phyloP scores from a whole-genome alignment of 1,140 invertebrate genomes.

The Drosophila ironensis region DNA sequence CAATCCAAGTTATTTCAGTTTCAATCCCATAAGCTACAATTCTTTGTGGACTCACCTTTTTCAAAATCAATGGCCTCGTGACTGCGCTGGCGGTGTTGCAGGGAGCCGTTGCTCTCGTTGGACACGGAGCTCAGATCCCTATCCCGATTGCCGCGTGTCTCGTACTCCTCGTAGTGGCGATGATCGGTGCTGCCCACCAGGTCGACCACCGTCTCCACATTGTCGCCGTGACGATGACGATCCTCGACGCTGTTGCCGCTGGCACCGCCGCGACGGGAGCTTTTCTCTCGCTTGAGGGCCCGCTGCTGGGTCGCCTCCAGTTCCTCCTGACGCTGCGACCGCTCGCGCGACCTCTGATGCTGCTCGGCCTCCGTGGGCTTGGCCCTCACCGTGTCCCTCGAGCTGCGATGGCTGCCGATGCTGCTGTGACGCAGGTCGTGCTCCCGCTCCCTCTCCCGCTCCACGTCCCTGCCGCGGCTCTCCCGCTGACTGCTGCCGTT shows the following conservation, averaged over 20 bases:
- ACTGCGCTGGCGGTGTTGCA: slow-evolving; percentile 77
- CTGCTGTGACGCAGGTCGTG: slow-evolving; percentile 46
- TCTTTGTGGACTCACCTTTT: slow-evolving; percentile 75
- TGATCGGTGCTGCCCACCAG: slow-evolving; percentile 49
- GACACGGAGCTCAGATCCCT: slow-evolving; percentile 81
- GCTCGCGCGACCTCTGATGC: slow-evolving; percentile 52
- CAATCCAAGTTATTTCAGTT: not conserved
- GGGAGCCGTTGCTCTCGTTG: slow-evolving; percentile 82
- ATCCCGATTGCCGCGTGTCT: slow-evolving; percentile 65
- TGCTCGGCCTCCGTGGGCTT: slow-evolving; percentile 52
- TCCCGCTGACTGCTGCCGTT: slow-evolving; percentile 42
- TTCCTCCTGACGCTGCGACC: slow-evolving; percentile 53
- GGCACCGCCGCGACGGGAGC: slow-evolving; percentile 39
- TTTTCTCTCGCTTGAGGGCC: slow-evolving; percentile 49
- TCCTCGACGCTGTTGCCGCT: no score
- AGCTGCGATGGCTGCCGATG: slow-evolving; percentile 42
- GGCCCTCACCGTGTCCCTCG: slow-evolving; percentile 31
- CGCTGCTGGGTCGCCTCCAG: slow-evolving; percentile 38
- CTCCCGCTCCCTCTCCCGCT: slow-evolving; percentile 36
- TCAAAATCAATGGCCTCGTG: slow-evolving; percentile 83
- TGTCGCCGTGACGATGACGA: slow-evolving; percentile 52
- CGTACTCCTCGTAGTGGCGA: slow-evolving; percentile 70
- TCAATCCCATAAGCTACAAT: not conserved
- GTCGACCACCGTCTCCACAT: slow-evolving; percentile 61
- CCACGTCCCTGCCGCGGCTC: slow-evolving; percentile 36